Base-by-base conservation (phyloP, 2,888 invertebrate species). In the Nomada ferruginata region DNA sequence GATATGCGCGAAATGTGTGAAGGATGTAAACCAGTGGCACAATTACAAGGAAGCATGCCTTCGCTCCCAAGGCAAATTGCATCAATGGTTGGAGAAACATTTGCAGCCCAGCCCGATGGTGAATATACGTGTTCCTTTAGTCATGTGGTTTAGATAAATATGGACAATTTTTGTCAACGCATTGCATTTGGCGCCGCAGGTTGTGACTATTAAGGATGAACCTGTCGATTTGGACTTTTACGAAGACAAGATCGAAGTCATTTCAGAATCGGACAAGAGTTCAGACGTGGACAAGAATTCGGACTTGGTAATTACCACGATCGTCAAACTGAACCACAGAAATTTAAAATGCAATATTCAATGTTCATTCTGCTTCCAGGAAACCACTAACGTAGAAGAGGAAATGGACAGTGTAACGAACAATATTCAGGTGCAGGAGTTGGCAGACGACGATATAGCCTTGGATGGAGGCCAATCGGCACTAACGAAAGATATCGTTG, bases 11-110 rank as follows among this genome's bases (percentile, higher is more conserved):
- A 94, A 94, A 90, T 96, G 96, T 91, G 92, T 95, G 89, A 94
- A 94, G 89, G 96, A 95, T 94, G 95, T 96, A 87, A 95, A 96
- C 91, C 95, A 95, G 91, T 96, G 96, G 96, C 95, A 96, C 90
- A 93, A 94, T 85, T 96, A 96, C 94, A 96, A 95, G 93, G 94
- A 95, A 91, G 94, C 95, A 29, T 96, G 96, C 94, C 94, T 95
- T 88, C 95, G 95, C 91, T 95, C 96, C 86, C 96, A 96, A 94
- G 95, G 94, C 91, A 96, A 96, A 93, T 94, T 96, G 89, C 94
- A 94, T 90, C 94, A 95, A 93, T 95, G 96, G 95, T 91, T 95
- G 89, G 78, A 86, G 44, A 90, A 87, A 59, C 89, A 89, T 47
- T 44, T 75, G 15, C 79, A 85, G 18, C 20, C 77, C 20, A 79